Evolutionary conservation across 2,888 invertebrate species (phyloP).

Genomic region (Pocota personata): DNA sequence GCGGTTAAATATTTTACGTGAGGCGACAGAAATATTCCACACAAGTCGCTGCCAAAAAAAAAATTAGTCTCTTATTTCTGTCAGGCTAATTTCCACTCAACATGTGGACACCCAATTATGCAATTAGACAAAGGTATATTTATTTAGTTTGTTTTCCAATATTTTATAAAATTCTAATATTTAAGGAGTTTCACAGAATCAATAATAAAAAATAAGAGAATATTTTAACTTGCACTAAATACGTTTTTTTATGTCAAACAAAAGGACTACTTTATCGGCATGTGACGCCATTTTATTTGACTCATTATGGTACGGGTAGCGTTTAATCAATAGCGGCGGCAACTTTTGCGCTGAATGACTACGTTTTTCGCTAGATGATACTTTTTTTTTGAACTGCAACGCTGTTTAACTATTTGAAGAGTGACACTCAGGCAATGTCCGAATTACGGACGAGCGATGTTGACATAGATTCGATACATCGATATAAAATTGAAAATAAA

Average conservation of each 20-base stretch:
- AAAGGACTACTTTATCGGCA: conserved; percentile 54
- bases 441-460: no score
- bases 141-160: neutral
- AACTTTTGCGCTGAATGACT: neutral
- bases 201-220: conserved; percentile 54
- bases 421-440: no score
- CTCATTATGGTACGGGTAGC: neutral
- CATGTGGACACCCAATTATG: neutral
- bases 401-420: no score
- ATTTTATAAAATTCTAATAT: neutral
- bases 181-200: conserved; percentile 32
- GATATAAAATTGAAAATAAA: no score
- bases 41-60: conserved; percentile 7
- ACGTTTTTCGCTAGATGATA: no score
- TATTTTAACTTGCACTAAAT: conserved; percentile 32
- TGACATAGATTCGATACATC: no score
- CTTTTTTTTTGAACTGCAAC: no score
- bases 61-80: neutral
- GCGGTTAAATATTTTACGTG: conserved; percentile 52
- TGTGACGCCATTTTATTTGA: conserved; percentile 62
- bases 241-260: conserved; percentile 64
- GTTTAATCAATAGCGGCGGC: neutral
- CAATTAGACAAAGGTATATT: neutral
- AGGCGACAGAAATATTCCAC: neutral
- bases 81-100: neutral